phyloP scores from a whole-genome alignment of 1,140 invertebrate species.

The Zaprionus camerounensis region DNA sequence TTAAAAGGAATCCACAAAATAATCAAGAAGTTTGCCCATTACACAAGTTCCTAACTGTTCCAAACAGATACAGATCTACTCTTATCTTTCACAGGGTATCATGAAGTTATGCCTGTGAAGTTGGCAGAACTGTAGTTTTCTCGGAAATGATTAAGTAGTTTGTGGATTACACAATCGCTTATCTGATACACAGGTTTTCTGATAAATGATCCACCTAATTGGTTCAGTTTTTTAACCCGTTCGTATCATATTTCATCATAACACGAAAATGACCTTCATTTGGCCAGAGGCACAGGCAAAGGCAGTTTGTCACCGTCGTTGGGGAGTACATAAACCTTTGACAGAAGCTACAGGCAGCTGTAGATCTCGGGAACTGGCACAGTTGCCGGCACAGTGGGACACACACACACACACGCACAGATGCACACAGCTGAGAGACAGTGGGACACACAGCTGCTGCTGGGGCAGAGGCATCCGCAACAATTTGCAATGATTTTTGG shows the following conservation, averaged over 20 bases:
- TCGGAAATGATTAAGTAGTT: not conserved
- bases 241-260: constrained; percentile 43
- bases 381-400: not conserved
- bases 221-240: constrained; percentile 11
- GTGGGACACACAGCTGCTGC: constrained; percentile 18
- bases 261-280: constrained; percentile 45
- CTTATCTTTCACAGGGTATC: not conserved
- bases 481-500: constrained; percentile 79
- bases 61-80: not conserved
- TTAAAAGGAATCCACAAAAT: too few species aligned
- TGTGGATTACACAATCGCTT: not conserved
- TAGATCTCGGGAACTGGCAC: not conserved
- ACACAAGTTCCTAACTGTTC: too few species aligned
- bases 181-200: not conserved
- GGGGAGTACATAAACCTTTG: constrained; percentile 38
- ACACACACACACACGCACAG: constrained; percentile 7
- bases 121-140: not conserved
- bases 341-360: not conserved
- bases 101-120: not conserved
- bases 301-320: constrained; percentile 40
- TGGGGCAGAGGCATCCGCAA: constrained; percentile 57
- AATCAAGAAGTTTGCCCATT: too few species aligned
- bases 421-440: not conserved
- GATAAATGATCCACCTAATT: constrained; percentile 37
- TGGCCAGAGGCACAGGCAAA: constrained; percentile 2